A percentile compares a stretch with the other conserved stretches of the same genome.
Evolutionary conservation across 1,140 invertebrate genomes (phyloP).

Genomic region (Aethina tumida): DNA sequence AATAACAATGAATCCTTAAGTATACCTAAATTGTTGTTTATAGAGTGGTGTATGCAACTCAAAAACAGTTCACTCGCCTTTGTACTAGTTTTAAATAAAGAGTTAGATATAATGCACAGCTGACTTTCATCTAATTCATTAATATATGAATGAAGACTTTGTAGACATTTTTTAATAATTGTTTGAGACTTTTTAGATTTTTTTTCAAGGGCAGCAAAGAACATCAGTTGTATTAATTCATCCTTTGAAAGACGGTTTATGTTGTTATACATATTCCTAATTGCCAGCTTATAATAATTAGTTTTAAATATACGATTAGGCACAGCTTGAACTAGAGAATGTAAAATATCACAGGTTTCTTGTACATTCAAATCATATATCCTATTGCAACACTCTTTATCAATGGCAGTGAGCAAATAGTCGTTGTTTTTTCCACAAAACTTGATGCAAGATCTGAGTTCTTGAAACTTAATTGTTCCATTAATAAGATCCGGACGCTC

Average conservation of each 20-base stretch:
- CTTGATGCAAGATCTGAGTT: too few relatives aligned
- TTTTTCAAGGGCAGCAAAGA: conserved; percentile 30
- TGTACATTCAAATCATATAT: conserved; percentile 14
- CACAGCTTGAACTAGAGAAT: conserved; percentile 20
- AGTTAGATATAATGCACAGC: conserved; percentile 31
- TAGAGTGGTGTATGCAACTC: conserved; percentile 20
- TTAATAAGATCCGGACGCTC: too few relatives aligned
- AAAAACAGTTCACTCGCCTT: conserved; percentile 23
- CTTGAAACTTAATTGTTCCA: too few relatives aligned
- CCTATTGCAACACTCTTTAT: conserved; percentile 21
- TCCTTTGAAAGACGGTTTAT: conserved; percentile 17
- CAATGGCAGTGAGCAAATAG: conserved; percentile 20
- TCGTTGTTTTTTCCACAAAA: too few relatives aligned
- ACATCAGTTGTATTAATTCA: conserved; percentile 31
- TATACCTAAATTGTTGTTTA: conserved; percentile 29
- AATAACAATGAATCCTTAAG: conserved; percentile 31
- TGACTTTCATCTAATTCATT: conserved; percentile 25
- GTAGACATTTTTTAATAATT: conserved; percentile 25
- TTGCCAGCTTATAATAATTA: conserved; percentile 23
- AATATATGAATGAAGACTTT: conserved; percentile 17
- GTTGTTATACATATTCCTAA: conserved; percentile 17
- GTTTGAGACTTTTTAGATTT: conserved; percentile 20
- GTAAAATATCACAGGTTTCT: conserved; percentile 22
- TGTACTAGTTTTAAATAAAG: conserved; percentile 33
- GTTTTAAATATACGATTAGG: conserved; percentile 23